Evolutionary conservation across 2,888 invertebrate species (phyloP).

Genomic region (Apantesis nais): DNA sequence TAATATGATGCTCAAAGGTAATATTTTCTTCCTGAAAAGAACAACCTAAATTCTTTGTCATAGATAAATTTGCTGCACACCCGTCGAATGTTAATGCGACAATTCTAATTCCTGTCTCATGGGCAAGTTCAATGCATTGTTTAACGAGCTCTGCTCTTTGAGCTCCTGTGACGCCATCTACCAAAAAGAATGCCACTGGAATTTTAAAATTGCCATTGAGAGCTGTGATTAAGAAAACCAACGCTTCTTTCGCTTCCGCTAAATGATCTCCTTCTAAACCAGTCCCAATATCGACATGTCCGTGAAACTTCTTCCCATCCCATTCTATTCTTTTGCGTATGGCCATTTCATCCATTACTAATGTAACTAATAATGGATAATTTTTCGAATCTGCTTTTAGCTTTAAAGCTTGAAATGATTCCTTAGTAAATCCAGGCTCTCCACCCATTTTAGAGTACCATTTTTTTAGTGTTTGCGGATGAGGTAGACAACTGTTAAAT

Average conservation of each 20-base stretch:
- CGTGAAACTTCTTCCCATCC: constrained; percentile 29
- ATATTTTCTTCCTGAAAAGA: not conserved
- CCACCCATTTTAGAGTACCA: too few relatives aligned
- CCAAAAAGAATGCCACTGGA: constrained; percentile 18
- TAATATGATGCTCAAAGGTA: not conserved
- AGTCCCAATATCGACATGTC: constrained; percentile 31
- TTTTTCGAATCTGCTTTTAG: constrained; percentile 13
- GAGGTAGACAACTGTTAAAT: too few relatives aligned
- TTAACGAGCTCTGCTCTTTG: constrained; percentile 13
- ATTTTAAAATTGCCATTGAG: constrained; percentile 10
- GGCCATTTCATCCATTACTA: constrained; percentile 38
- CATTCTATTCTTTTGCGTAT: constrained; percentile 31
- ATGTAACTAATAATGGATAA: constrained; percentile 15
- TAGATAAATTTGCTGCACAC: constrained; percentile 4
- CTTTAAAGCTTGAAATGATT: too few relatives aligned
- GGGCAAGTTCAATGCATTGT: not conserved
- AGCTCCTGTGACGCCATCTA: constrained; percentile 20
- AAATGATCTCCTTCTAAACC: constrained; percentile 28
- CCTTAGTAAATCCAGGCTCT: too few relatives aligned
- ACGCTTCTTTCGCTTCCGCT: constrained; percentile 27
- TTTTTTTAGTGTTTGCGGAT: too few relatives aligned
- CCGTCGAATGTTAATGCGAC: constrained; percentile 4
- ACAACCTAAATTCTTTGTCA: constrained; percentile 1
- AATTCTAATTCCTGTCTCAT: not conserved
- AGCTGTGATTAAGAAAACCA: constrained; percentile 29